These are phyloP conservation scores for Anisognathus igniventris DNA, from an alignment of 2,797 vertebrate species.

Conservation along the genomic window DNA sequence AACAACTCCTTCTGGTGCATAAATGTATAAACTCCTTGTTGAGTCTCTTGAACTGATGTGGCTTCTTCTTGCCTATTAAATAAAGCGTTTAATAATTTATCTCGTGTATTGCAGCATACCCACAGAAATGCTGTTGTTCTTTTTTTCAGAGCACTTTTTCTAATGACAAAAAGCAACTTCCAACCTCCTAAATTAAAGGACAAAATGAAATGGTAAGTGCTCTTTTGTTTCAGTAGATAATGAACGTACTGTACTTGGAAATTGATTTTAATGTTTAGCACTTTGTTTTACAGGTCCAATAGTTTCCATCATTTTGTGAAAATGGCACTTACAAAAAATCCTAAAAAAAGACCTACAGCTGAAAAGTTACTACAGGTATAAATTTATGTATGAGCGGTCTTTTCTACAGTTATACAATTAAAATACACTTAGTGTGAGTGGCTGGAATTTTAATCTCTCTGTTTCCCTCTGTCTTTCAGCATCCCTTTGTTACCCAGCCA, in stretches of 20 bases:
- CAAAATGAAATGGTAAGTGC: slow-evolving; percentile 90
- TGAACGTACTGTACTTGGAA: neutral
- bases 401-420: neutral
- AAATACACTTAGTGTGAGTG: neutral
- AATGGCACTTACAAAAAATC: slow-evolving; percentile 93
- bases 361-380: slow-evolving; percentile 94
- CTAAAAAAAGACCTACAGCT: slow-evolving; percentile 94
- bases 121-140: neutral
- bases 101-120: neutral
- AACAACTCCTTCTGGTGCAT: neutral
- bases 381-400: neutral
- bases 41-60: neutral
- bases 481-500: slow-evolving; percentile 95
- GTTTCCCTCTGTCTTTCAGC: slow-evolving; percentile 73
- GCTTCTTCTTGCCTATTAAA: neutral
- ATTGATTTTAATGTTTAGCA: neutral
- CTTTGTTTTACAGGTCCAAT: slow-evolving; percentile 85
- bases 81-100: neutral
- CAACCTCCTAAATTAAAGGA: slow-evolving; percentile 98
- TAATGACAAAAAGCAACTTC: slow-evolving; percentile 99
- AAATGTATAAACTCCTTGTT: neutral
- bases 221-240: slow-evolving; percentile 6
- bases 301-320: slow-evolving; percentile 99
- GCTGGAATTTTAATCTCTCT: neutral
- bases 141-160: slow-evolving; percentile 88